Evolutionary conservation across 2,888 invertebrate species (phyloP).

Genomic region (Lasioglossum oenotherae): DNA sequence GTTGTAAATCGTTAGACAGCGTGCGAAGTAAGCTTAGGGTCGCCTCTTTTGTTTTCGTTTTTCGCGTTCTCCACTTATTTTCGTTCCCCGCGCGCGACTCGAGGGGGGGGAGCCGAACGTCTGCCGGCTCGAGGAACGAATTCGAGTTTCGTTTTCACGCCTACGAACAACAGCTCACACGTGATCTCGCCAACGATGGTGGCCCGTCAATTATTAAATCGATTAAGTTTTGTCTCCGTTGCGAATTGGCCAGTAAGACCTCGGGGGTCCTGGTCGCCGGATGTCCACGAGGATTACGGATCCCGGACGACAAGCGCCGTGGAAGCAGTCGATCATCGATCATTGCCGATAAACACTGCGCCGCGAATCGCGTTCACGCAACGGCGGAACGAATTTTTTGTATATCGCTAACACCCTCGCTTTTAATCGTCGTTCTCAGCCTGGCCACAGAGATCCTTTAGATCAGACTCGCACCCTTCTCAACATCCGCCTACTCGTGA

Average conservation of each 20-base stretch:
- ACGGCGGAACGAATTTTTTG: slow-evolving; percentile 5
- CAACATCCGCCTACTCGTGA: neutral
- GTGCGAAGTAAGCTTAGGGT: neutral
- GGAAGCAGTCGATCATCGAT: slow-evolving; percentile 8
- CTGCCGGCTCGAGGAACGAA: slow-evolving; percentile 18
- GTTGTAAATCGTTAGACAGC: slow-evolving; percentile 6
- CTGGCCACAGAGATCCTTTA: neutral
- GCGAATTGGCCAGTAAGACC: slow-evolving; percentile 30
- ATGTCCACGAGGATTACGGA: neutral
- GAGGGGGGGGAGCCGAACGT: neutral
- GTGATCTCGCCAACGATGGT: slow-evolving; percentile 2
- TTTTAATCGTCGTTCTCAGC: neutral
- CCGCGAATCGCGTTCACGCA: neutral
- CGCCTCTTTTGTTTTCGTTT: neutral
- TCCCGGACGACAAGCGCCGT: neutral
- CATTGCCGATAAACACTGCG: neutral
- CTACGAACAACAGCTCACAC: slow-evolving; percentile 16
- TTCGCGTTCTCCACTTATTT: neutral
- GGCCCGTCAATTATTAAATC: slow-evolving; percentile 48
- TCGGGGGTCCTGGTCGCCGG: slow-evolving; percentile 14
- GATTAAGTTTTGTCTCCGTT: slow-evolving; percentile 14
- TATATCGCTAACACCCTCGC: neutral
- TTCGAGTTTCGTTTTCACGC: slow-evolving; percentile 16
- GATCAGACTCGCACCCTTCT: neutral
- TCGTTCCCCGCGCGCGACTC: neutral